Evolutionary conservation across 1,140 invertebrate species (phyloP).

Genomic region (Pseudomyrmex dendroicus): DNA sequence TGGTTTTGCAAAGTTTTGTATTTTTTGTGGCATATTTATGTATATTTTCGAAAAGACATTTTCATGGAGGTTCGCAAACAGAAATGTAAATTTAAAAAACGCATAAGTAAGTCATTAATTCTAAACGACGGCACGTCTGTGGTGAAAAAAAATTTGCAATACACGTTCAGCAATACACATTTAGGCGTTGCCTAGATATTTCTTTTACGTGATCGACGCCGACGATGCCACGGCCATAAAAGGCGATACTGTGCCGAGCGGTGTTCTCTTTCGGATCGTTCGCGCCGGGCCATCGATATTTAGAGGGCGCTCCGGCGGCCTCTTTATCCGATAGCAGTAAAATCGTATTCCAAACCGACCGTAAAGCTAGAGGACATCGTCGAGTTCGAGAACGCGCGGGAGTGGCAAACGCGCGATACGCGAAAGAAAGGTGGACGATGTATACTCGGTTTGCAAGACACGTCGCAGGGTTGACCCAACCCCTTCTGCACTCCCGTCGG

Average conservation of each 20-base stretch:
- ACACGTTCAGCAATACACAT: conserved; percentile 18
- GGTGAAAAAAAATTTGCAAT: conserved; percentile 20
- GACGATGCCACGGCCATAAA: conserved; percentile 57
- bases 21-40: not conserved
- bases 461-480: conserved; percentile 80
- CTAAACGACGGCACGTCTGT: conserved; percentile 44
- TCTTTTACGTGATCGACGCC: conserved; percentile 55
- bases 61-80: not conserved
- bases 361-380: conserved; percentile 70
- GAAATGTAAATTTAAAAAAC: not conserved
- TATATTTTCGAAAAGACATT: not conserved
- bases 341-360: conserved; percentile 72
- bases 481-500: conserved; percentile 63
- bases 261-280: conserved; percentile 58
- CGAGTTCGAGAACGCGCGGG: conserved; percentile 56
- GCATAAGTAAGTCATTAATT: conserved; percentile 42
- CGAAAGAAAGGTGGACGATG: conserved; percentile 64
- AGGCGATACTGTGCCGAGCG: conserved; percentile 13
- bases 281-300: conserved; percentile 67
- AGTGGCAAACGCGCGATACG: conserved; percentile 44
- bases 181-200: conserved; percentile 44
- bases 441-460: conserved; percentile 84
- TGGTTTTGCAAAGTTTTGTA: not conserved
- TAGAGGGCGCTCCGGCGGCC: conserved; percentile 53
- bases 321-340: conserved; percentile 71